phyloP scores from a whole-genome alignment of 2,888 invertebrate genomes.

The Suillia variegata region DNA sequence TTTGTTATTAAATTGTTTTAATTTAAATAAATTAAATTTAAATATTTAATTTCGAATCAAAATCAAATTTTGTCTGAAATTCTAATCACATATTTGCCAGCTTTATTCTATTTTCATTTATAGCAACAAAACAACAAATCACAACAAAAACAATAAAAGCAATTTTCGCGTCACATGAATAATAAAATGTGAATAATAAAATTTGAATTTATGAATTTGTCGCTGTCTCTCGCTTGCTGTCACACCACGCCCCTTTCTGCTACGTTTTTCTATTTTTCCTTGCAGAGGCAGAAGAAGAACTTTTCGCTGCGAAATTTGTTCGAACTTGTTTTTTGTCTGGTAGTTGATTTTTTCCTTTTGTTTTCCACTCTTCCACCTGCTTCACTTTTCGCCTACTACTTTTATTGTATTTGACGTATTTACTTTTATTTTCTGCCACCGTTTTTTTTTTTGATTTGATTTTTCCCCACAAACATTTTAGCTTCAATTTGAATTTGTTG shows the following conservation, averaged over 20 bases:
- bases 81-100: too few species aligned
- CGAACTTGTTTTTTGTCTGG: too few species aligned
- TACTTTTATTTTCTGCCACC: too few species aligned
- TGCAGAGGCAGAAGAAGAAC: neutral
- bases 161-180: slow-evolving; percentile 7
- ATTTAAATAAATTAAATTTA: too few species aligned
- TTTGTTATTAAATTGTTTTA: too few species aligned
- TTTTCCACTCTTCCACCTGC: too few species aligned
- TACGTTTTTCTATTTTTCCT: neutral
- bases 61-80: too few species aligned
- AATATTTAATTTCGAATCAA: too few species aligned
- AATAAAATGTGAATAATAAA: too few species aligned
- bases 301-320: neutral
- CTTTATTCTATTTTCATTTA: neutral
- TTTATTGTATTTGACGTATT: too few species aligned
- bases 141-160: slow-evolving; percentile 13
- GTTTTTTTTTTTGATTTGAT: neutral
- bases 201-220: slow-evolving; percentile 6
- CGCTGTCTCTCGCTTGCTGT: neutral
- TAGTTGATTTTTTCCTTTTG: too few species aligned
- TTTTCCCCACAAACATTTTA: neutral
- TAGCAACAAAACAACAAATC: slow-evolving; percentile 2
- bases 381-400: too few species aligned
- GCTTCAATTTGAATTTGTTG: slow-evolving; percentile 29
- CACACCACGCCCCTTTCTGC: neutral